Evolutionary conservation across 2,113 vertebrate species (phyloP).

Genomic region (Saccopteryx leptura): DNA sequence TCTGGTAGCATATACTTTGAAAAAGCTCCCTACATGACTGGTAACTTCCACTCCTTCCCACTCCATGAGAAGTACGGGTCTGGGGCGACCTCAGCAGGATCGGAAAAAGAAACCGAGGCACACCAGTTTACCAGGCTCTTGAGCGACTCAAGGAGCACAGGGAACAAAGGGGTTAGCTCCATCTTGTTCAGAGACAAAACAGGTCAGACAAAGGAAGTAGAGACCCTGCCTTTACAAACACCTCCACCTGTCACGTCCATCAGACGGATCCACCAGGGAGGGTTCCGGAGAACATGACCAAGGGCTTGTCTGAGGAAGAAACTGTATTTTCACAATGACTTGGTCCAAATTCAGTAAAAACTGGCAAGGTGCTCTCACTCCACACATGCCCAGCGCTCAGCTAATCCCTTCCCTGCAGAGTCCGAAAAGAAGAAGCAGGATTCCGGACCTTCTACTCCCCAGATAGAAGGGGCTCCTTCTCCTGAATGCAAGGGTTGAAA

Average conservation of each 20-base stretch:
- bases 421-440: slow-evolving; percentile 80
- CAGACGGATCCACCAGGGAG: not conserved
- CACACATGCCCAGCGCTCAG: slow-evolving; percentile 80
- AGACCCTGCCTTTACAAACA: slow-evolving; percentile 42
- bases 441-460: slow-evolving; percentile 57
- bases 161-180: slow-evolving; percentile 8
- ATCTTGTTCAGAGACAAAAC: slow-evolving; percentile 24
- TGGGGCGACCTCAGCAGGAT: not conserved
- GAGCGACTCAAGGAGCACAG: not conserved
- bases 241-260: slow-evolving; percentile 15
- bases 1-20: not conserved
- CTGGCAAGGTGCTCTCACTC: slow-evolving; percentile 80
- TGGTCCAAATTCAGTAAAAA: slow-evolving; percentile 82
- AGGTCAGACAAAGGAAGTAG: slow-evolving; percentile 2
- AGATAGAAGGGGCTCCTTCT: slow-evolving; percentile 20
- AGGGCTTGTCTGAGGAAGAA: slow-evolving; percentile 31
- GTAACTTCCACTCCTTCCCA: not conserved
- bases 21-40: not conserved
- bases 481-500: slow-evolving; percentile 33
- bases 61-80: not conserved
- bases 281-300: slow-evolving; percentile 24
- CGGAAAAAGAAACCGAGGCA: slow-evolving; percentile 56
- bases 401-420: slow-evolving; percentile 70
- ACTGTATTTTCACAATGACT: slow-evolving; percentile 53
- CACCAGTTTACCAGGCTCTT: slow-evolving; percentile 39